Conservation (phyloP, 2,113 vertebrate species). For the Petrocephalus microphthalmus region DNA sequence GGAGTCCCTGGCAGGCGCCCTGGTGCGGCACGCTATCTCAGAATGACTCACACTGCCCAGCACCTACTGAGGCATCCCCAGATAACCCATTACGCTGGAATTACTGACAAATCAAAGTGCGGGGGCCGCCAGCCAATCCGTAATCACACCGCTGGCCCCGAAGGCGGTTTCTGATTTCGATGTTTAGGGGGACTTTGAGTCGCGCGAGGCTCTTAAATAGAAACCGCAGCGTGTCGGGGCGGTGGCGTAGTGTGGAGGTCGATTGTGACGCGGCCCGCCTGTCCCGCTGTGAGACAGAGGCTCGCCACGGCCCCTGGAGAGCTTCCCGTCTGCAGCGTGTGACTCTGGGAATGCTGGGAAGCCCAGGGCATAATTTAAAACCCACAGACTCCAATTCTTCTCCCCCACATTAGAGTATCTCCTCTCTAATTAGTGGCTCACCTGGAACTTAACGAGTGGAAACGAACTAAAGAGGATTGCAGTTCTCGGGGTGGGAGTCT, state of each 20-base stretch:
- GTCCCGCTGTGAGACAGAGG: neutral
- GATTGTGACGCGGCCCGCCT: neutral
- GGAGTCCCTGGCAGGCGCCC: neutral
- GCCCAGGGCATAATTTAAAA: neutral
- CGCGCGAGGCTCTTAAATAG: neutral
- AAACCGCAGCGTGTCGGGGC: neutral
- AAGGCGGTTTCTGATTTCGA: neutral
- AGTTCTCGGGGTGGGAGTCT: constrained; percentile 18
- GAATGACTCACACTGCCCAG: neutral
- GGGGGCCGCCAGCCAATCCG: neutral
- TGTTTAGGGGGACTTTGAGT: neutral
- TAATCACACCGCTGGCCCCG: neutral
- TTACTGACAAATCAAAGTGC: neutral
- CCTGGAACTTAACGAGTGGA: constrained; percentile 11
- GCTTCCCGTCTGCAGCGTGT: neutral
- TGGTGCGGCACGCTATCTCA: neutral
- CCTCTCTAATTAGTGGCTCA: neutral
- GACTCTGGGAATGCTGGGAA: neutral
- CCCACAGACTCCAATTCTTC: neutral
- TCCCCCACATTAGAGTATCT: neutral
- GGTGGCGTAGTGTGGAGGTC: neutral
- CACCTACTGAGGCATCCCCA: neutral
- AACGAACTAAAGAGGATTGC: constrained; percentile 5
- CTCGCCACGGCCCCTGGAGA: neutral
- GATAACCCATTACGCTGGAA: neutral